A percentile compares a stretch with the other conserved stretches of the same genome.
These are phyloP conservation scores for Sicus ferrugineus DNA, from an alignment of 2,888 invertebrate genomes.

Conservation along the genomic window DNA sequence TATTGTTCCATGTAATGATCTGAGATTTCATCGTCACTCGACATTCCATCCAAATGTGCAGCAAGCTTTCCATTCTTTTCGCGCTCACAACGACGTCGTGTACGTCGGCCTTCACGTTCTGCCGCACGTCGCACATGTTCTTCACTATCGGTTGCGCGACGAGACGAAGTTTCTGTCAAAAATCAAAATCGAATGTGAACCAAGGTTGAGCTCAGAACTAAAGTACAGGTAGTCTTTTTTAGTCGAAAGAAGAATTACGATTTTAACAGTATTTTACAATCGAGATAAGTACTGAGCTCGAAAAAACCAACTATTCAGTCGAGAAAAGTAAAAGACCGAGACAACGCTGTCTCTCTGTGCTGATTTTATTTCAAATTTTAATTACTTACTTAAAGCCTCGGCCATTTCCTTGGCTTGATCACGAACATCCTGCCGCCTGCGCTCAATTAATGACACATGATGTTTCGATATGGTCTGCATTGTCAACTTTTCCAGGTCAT, in stretches of 20 bases:
- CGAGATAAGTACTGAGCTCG: no score
- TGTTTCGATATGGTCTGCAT: slow-evolving; percentile 76
- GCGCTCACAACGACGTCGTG: slow-evolving; percentile 81
- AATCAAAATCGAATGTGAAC: no score
- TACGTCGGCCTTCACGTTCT: slow-evolving; percentile 89
- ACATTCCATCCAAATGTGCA: slow-evolving; percentile 90
- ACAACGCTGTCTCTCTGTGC: no score
- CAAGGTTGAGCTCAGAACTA: no score
- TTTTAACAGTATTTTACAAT: no score
- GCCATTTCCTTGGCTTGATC: slow-evolving; percentile 95
- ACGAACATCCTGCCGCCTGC: slow-evolving; percentile 88
- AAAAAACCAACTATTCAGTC: no score
- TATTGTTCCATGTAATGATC: slow-evolving; percentile 78
- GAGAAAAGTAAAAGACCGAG: no score
- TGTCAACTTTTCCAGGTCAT: slow-evolving; percentile 81
- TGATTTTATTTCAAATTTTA: no score
- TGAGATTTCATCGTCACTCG: slow-evolving; percentile 95
- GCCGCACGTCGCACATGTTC: slow-evolving; percentile 82
- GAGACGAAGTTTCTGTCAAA: slow-evolving; percentile 48
- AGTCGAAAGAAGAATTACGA: no score
- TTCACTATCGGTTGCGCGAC: slow-evolving; percentile 69
- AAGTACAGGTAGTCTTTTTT: no score
- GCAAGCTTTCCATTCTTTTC: slow-evolving; percentile 71
- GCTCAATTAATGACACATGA: slow-evolving; percentile 78
- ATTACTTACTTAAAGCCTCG: slow-evolving; percentile 69